Percentiles rank a stretch among this genome's conserved stretches.
Evolutionary conservation across 2,797 vertebrate species (phyloP).

Genomic region (Spondyliosoma cantharus): DNA sequence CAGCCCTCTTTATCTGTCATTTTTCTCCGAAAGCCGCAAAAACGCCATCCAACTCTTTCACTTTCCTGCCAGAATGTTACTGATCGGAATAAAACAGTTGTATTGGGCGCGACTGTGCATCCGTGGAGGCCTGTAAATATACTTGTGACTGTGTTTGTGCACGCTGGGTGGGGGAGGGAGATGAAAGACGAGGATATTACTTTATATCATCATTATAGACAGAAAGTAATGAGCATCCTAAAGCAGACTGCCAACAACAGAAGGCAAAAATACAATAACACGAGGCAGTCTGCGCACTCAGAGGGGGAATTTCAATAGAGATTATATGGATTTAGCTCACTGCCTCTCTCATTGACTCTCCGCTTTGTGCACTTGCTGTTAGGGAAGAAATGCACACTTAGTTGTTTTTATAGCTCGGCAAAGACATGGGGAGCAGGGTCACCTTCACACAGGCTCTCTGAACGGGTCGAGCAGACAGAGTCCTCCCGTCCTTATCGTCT

Average conservation of each 20-base stretch:
- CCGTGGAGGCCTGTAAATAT: slow-evolving; percentile 24
- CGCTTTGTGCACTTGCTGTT: slow-evolving; percentile 61
- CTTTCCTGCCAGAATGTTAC: slow-evolving; percentile 29
- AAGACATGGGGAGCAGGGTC: slow-evolving; percentile 45
- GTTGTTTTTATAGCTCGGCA: slow-evolving; percentile 70
- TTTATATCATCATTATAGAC: slow-evolving; percentile 73
- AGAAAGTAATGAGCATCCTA: slow-evolving; percentile 72
- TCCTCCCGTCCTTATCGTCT: slow-evolving; percentile 29
- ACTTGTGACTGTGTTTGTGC: slow-evolving; percentile 41
- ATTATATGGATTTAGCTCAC: slow-evolving; percentile 76
- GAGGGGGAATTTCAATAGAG: slow-evolving; percentile 74
- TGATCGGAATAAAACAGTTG: slow-evolving; percentile 11
- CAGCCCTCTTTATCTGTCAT: background rate
- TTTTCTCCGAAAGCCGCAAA: slow-evolving; percentile 8
- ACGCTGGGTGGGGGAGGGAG: slow-evolving; percentile 22
- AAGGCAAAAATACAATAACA: slow-evolving; percentile 78
- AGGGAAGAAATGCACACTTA: slow-evolving; percentile 65
- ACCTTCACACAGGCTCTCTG: slow-evolving; percentile 64
- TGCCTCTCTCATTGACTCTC: slow-evolving; percentile 64
- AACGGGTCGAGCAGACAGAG: slow-evolving; percentile 8
- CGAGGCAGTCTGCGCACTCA: slow-evolving; percentile 67
- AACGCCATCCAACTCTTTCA: slow-evolving; percentile 8
- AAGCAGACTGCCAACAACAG: slow-evolving; percentile 73
- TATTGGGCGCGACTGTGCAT: slow-evolving; percentile 7
- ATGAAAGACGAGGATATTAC: slow-evolving; percentile 58